Conservation (phyloP, 2,113 vertebrate genomes). For the Camelus dromedarius region DNA sequence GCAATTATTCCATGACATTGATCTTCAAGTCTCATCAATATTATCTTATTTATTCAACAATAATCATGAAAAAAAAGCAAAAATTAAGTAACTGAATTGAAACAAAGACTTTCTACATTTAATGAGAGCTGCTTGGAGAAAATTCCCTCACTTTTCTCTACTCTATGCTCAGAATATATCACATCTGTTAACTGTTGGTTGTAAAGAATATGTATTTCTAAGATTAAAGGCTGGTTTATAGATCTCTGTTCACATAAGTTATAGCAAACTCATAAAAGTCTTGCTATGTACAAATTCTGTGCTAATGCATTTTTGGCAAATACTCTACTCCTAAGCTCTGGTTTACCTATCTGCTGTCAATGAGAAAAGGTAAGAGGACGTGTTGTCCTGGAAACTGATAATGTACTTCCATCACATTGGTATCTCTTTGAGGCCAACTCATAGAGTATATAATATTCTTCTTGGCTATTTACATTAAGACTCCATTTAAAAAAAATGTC, state of each 20-base stretch:
- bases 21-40: neutral
- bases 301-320: slow-evolving; percentile 52
- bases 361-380: slow-evolving; percentile 36
- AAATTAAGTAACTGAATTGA: neutral
- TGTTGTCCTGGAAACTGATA: neutral
- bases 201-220: neutral
- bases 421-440: neutral
- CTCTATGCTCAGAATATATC: neutral
- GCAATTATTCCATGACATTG: neutral
- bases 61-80: slow-evolving; percentile 7
- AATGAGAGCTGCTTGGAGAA: neutral
- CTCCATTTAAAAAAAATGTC: neutral
- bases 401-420: neutral
- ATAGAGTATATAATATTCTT: slow-evolving; percentile 4
- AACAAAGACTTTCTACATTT: neutral
- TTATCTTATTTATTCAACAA: neutral
- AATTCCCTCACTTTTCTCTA: neutral
- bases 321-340: slow-evolving; percentile 35
- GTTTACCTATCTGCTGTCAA: slow-evolving; percentile 46
- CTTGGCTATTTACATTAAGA: slow-evolving; percentile 77
- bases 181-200: neutral
- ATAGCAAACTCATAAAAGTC: slow-evolving; percentile 50
- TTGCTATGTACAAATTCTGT: slow-evolving; percentile 6
- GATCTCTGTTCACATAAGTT: neutral
- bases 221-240: neutral